Evolutionary conservation across 2,113 vertebrate species (phyloP), one percentile per base, ranked within the genome.

Genomic region (Brachirus orientalis): DNA sequence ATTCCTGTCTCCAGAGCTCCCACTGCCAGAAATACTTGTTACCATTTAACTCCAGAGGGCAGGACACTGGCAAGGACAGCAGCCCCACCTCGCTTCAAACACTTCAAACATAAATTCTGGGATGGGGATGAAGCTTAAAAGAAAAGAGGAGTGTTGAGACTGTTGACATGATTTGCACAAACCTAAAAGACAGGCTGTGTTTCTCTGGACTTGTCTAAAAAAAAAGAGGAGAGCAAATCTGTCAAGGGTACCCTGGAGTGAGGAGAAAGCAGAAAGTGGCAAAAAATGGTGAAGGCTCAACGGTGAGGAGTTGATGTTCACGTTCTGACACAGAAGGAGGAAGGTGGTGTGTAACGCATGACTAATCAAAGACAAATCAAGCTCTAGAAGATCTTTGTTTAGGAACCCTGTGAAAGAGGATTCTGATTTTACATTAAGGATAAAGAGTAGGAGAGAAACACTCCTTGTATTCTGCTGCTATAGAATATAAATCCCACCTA

Each of bases 401-500:
- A 47, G 79, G 80, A 65, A 58, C 74, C 67, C 75, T 79, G 54
- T 14, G 3, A 13, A 77, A 66, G 90, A 92, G 93, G 92, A 93
- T 90, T 93, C 69, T 94, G 94, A 95, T 95, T 95, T 92, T 94
- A 83, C 84, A 91, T 88, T 89, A 85, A 20, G n/a, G 71, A 80
- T 47, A 78, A 84, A 85, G 86, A 86, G 89, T 60, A 58, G 50
- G 94, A 93, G 88, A 75, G 63, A 89, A 77, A 92, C 92, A 95
- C 93, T 94, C 92, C 75, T 92, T 93, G 83, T 93, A 89, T 93
- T 94, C 93, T 92, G 96, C 96, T 98, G 96, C 97, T 97, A 96
- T 94, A 93, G 90, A 93, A 80, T 73, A 87, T 92, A 92, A 94
- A 94, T 94, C 94, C 95, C 94, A 92, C 93, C 94, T 91, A 92